phyloP scores from a whole-genome alignment of 2,113 vertebrate species.

The Ifrita kowaldi region DNA sequence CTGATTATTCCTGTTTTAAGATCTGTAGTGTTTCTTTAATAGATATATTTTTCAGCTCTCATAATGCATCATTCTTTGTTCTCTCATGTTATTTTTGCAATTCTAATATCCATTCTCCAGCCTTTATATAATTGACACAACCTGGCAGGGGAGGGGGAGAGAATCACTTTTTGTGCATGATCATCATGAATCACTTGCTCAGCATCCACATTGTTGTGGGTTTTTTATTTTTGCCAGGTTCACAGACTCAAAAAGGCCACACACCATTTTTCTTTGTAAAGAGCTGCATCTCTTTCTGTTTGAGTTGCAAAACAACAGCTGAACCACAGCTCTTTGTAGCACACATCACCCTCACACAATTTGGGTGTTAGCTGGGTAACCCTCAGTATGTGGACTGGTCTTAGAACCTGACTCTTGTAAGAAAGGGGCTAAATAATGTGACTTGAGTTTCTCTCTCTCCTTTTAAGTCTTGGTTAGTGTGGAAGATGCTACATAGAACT shows the following conservation, averaged over 20 bases:
- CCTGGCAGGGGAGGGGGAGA: background rate
- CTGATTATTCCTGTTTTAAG: background rate
- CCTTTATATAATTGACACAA: background rate
- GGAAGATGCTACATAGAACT: background rate
- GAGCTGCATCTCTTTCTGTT: background rate
- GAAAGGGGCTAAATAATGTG: background rate
- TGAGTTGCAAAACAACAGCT: background rate
- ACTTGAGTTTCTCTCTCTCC: background rate
- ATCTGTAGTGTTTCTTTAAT: background rate
- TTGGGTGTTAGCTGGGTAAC: conserved; percentile 15
- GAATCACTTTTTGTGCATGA: background rate
- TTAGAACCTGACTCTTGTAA: background rate
- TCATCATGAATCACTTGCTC: background rate
- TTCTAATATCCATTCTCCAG: background rate
- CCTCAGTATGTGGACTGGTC: conserved; percentile 11
- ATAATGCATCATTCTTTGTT: background rate
- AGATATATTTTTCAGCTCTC: background rate
- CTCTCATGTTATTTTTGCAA: background rate
- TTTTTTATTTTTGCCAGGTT: background rate
- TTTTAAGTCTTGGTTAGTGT: background rate
- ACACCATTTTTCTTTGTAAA: background rate
- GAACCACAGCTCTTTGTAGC: background rate
- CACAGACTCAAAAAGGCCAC: background rate
- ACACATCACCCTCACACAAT: background rate
- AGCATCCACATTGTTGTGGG: background rate